These are phyloP conservation scores for Dione vanillae DNA, from an alignment of 2,888 invertebrate species.

Conservation along the genomic window DNA sequence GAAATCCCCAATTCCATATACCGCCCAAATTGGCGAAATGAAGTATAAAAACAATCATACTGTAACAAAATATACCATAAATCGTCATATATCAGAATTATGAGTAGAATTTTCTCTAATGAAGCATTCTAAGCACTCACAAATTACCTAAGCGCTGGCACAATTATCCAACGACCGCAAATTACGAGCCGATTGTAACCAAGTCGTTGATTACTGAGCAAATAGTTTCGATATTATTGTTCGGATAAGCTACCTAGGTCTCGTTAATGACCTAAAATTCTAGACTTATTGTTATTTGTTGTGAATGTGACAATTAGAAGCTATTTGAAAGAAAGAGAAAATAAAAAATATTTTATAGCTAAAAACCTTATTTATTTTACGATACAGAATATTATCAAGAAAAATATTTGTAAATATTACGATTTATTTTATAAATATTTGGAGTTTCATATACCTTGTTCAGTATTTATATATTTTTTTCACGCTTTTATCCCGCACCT, in stretches of 20 bases:
- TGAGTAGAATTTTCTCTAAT: slow-evolving; percentile 25
- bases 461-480: too few relatives aligned
- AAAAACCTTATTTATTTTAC: too few relatives aligned
- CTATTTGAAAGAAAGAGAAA: neutral
- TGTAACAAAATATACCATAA: neutral
- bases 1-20: neutral
- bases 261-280: slow-evolving; percentile 9
- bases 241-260: slow-evolving; percentile 2
- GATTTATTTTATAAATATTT: too few relatives aligned
- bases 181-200: slow-evolving; percentile 47
- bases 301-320: neutral
- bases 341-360: too few relatives aligned
- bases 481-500: too few relatives aligned
- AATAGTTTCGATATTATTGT: slow-evolving; percentile 25
- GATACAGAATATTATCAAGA: too few relatives aligned
- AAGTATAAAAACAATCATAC: neutral
- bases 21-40: neutral
- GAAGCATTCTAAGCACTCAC: slow-evolving; percentile 41
- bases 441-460: too few relatives aligned
- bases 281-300: neutral
- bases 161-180: slow-evolving; percentile 49
- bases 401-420: too few relatives aligned
- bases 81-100: slow-evolving; percentile 32
- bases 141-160: slow-evolving; percentile 46
- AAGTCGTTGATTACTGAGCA: slow-evolving; percentile 31